Evolutionary conservation across 2,888 invertebrate species (phyloP).

Genomic region (Lepas anatifera): DNA sequence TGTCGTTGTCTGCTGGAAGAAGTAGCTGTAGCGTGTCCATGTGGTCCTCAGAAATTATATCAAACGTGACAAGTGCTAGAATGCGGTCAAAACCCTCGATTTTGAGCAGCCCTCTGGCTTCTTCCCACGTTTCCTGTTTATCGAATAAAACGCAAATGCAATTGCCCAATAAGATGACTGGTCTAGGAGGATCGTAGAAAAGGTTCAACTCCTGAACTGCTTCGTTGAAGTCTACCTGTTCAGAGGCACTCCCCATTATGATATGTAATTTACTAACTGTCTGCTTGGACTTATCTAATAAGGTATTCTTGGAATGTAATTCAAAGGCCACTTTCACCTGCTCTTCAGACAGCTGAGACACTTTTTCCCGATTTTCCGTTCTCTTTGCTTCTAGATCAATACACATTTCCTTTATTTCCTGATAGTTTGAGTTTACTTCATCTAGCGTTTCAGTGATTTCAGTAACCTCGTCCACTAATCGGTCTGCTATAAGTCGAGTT

Average conservation of each 20-base stretch:
- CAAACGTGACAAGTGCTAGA: not conserved
- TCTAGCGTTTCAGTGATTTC: not conserved
- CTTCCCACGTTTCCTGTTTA: not conserved
- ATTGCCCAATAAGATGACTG: not conserved
- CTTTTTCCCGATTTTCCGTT: not conserved
- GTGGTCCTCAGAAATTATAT: not conserved
- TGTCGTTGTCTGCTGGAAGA: not conserved
- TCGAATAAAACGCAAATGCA: not conserved
- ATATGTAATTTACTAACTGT: not conserved
- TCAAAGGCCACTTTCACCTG: not conserved
- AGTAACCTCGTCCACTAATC: not conserved
- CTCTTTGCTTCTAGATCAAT: not conserved
- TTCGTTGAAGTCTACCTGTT: not conserved
- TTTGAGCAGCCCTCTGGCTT: not conserved
- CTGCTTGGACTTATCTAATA: not conserved
- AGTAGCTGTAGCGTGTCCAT: not conserved
- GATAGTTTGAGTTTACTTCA: too few relatives aligned
- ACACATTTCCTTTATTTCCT: not conserved
- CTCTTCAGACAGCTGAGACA: not conserved
- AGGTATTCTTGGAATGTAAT: not conserved
- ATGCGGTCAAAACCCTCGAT: not conserved
- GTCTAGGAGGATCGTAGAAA: not conserved
- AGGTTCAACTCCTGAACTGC: not conserved
- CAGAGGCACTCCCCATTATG: not conserved
- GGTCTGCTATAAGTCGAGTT: not conserved